A percentile compares a stretch with the other conserved stretches of the same genome.
phyloP scores from a whole-genome alignment of 2,113 vertebrate genomes.

The Corvus moneduloides region DNA sequence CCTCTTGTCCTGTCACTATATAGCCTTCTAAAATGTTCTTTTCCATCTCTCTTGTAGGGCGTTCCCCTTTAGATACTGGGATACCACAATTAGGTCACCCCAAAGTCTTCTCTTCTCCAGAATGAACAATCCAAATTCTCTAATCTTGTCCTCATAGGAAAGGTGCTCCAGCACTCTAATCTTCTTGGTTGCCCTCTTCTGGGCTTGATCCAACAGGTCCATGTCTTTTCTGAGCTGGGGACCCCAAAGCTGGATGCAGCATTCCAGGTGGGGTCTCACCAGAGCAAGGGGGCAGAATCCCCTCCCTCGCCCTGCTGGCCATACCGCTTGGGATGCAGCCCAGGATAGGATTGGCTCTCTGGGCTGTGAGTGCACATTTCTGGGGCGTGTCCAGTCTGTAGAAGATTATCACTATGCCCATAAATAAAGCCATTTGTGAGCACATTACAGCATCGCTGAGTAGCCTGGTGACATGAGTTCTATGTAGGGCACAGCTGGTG shows the following conservation, averaged over 20 bases:
- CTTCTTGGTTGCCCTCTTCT: not conserved
- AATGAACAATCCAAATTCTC: not conserved
- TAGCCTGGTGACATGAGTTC: not conserved
- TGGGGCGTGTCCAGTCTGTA: not conserved
- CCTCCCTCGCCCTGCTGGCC: not conserved
- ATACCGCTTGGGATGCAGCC: not conserved
- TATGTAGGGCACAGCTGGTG: not conserved
- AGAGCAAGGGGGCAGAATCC: not conserved
- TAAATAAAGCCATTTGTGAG: not conserved
- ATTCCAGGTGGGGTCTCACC: not conserved
- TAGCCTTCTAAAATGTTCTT: not conserved
- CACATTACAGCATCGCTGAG: not conserved
- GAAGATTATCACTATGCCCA: not conserved
- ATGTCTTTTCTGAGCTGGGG: no score
- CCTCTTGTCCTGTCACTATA: not conserved
- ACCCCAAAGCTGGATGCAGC: not conserved
- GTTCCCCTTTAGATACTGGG: not conserved
- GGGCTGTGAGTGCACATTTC: not conserved
- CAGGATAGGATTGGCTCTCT: not conserved
- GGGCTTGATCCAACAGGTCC: not conserved
- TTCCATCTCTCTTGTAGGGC: not conserved
- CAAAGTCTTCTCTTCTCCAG: not conserved
- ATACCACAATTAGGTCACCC: fast-evolving
- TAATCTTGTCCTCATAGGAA: not conserved
- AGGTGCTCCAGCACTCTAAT: not conserved